Conservation (phyloP, 2,888 invertebrate species). For the Nymphalis urticae region DNA sequence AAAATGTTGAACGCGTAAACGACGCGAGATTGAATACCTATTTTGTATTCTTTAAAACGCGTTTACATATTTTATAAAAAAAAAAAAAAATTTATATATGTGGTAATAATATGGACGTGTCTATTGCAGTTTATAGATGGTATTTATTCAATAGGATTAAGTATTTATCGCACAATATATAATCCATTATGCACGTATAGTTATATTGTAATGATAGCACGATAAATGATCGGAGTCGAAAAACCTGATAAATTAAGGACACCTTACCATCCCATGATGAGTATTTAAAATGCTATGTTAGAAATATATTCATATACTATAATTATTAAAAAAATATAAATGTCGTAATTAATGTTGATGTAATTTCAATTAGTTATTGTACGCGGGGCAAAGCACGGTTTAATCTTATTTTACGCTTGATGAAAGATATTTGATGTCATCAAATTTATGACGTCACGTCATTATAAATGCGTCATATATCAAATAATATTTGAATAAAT, state of each 20-base stretch:
- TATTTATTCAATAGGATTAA: conserved; percentile 34
- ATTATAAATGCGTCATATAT: too few relatives aligned
- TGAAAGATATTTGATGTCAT: too few relatives aligned
- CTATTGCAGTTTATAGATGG: conserved; percentile 33
- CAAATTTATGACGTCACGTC: too few relatives aligned
- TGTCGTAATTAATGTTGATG: conserved; percentile 32
- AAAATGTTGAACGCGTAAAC: conserved; percentile 59
- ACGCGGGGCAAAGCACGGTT: conserved; percentile 20
- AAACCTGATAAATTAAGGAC: conserved; percentile 67
- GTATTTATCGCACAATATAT: conserved; percentile 32
- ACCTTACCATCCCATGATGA: conserved; percentile 44
- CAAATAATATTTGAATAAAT: too few relatives aligned
- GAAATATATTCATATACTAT: conserved; percentile 27
- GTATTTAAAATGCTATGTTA: conserved; percentile 25
- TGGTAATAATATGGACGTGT: conserved; percentile 26
- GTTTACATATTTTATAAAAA: conserved; percentile 56
- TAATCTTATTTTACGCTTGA: conserved; percentile 2
- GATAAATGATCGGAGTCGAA: conserved; percentile 61
- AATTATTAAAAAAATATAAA: conserved; percentile 36
- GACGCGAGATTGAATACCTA: conserved; percentile 72
- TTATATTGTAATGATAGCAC: conserved; percentile 28
- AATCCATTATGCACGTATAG: conserved; percentile 41
- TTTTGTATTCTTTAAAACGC: conserved; percentile 62
- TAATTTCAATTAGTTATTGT: conserved; percentile 11
- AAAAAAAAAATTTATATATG: conserved; percentile 14